Evolutionary conservation across 2,888 invertebrate species (phyloP), one percentile per base, ranked within the genome.

Genomic region (Germaria angustata): DNA sequence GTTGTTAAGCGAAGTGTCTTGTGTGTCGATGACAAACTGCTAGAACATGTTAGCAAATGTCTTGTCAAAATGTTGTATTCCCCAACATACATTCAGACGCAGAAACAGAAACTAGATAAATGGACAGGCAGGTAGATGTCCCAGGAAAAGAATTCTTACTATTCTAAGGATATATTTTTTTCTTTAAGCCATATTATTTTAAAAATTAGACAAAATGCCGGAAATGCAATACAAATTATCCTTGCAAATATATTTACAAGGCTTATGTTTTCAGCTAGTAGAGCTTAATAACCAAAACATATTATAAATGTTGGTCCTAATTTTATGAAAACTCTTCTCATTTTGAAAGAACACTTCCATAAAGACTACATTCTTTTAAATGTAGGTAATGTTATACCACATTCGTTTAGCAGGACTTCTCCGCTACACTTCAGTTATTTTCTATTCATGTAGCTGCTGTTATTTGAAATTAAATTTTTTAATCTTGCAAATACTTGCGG

Each of bases 11-110:
- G 55, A 69, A 78, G 57, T 75, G 73, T 69, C 63, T 53, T 75
- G 59, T 82, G 61, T 79, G 66, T 75, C 82, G 79, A 82, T 79
- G 82, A 82, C 82, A 82, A 82, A 82, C 82, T 79, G 78, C 75
- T 79, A 61, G 61, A 82, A 82, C 82, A 82, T 82, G 78, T 82
- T 79, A 79, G 75, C 75, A 57, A 79, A 75, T 82, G 71, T 71
- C 79, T 75, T 79, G 79, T 82, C 79, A 76, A 65, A 75, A 59
- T 73, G 34, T 59, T 73, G 20, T 22, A 66, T 41, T 49, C 13
- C n/a, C 17, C 15, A 41, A 44, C 34, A 34, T 44, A 61, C 15
- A 13, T 9, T 1, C 20, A 57, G 13, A 41, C 3, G 34, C 8
- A 66, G 0, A 53, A n/a, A 53, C 6, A 36, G 13, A 28, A 8